These are phyloP conservation scores for rabbit (Oryctolagus cuniculus) DNA, from an alignment of 2,113 vertebrate genomes.

Conservation along the genomic window DNA sequence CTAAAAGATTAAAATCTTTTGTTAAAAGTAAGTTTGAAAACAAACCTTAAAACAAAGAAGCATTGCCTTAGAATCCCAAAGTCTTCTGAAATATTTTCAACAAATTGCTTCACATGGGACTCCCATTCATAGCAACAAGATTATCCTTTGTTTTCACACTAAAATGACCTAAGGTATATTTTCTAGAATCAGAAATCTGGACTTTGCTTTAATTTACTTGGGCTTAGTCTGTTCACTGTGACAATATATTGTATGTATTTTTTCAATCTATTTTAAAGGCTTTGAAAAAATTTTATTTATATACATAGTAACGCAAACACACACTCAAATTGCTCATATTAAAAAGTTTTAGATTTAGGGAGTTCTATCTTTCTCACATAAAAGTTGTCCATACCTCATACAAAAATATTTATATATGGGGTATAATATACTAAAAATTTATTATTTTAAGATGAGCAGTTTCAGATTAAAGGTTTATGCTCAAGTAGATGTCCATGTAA, in stretches of 20 bases:
- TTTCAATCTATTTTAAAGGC: not conserved
- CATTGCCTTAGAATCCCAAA: not conserved
- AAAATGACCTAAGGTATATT: not conserved
- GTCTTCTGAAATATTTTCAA: slow-evolving; percentile 70
- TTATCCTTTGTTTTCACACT: slow-evolving; percentile 59
- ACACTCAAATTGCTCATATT: not conserved
- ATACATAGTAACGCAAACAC: not conserved
- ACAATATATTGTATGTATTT: not conserved
- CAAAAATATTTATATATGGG: not conserved
- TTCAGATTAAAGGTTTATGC: not conserved
- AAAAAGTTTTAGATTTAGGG: not conserved
- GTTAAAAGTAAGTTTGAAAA: slow-evolving; percentile 21
- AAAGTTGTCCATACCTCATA: not conserved
- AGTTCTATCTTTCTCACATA: not conserved
- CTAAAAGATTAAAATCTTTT: not conserved
- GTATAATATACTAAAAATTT: not conserved
- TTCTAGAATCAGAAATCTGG: not conserved
- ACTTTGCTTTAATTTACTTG: not conserved
- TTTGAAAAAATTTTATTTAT: slow-evolving; percentile 29
- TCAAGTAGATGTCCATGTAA: not conserved
- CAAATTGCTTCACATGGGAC: slow-evolving; percentile 55
- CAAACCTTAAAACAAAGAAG: not conserved
- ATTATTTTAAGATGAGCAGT: not conserved
- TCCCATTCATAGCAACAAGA: slow-evolving; percentile 65
- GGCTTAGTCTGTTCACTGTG: not conserved